Evolutionary conservation across 2,797 vertebrate species (phyloP).

Genomic region (Adelosebastes latens): DNA sequence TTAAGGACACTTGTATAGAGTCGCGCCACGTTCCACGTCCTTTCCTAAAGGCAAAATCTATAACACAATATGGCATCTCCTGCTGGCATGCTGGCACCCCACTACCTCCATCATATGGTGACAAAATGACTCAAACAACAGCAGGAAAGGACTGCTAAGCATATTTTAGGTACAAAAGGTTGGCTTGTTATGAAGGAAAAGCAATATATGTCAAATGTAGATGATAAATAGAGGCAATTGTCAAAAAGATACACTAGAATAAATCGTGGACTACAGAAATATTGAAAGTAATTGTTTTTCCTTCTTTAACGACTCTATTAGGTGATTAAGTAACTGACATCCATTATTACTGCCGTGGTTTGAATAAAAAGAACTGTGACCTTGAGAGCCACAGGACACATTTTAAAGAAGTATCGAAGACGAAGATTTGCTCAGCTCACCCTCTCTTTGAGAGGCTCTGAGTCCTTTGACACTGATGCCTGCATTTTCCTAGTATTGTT

Average conservation of each 20-base stretch:
- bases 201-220: not conserved
- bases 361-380: not conserved
- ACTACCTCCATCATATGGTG: slow-evolving; percentile 2
- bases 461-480: not conserved
- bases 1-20: slow-evolving; percentile 43
- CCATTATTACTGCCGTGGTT: not conserved
- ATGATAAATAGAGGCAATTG: not conserved
- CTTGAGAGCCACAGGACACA: not conserved
- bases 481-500: not conserved
- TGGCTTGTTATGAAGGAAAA: not conserved
- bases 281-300: not conserved
- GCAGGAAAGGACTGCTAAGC: not conserved
- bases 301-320: not conserved
- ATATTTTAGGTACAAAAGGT: not conserved
- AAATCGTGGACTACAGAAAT: not conserved
- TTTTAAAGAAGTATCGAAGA: not conserved
- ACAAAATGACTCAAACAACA: slow-evolving; percentile 19
- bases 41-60: slow-evolving; percentile 19
- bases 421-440: not conserved
- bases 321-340: not conserved
- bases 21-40: slow-evolving; percentile 1
- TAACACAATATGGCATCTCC: slow-evolving; percentile 38
- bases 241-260: not conserved
- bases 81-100: slow-evolving; percentile 13
- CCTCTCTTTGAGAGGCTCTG: not conserved